These are phyloP conservation scores for Illadopsis cleaveri DNA, from an alignment of 2,113 vertebrate species.

Conservation along the genomic window DNA sequence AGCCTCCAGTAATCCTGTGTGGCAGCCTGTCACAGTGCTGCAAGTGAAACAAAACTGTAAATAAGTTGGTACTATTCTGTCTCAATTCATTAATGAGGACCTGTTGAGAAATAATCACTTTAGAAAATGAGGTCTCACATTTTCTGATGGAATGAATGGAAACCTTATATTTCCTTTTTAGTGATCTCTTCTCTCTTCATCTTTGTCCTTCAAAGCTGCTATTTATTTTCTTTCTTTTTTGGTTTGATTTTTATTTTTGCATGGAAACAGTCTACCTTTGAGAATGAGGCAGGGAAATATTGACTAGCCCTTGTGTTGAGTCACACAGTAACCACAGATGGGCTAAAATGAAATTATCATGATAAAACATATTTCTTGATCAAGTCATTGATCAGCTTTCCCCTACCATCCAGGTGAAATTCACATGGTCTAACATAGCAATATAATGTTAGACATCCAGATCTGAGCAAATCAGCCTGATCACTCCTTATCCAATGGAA, in stretches of 20 bases:
- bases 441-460: neutral
- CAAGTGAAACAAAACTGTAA: neutral
- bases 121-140: neutral
- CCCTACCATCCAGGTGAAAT: neutral
- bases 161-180: neutral
- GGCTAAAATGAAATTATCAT: neutral
- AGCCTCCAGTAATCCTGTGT: neutral
- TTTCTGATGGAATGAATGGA: neutral
- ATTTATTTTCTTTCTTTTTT: neutral
- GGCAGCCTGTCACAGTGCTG: neutral
- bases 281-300: neutral
- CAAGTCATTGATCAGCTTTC: neutral
- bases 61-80: neutral
- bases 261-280: neutral
- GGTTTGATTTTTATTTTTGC: neutral
- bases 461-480: neutral
- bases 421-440: neutral
- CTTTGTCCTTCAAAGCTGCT: neutral
- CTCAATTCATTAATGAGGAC: neutral
- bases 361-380: neutral
- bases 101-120: neutral
- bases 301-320: neutral
- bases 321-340: neutral
- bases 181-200: neutral
- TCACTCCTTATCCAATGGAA: neutral